Conservation (phyloP, 2,797 vertebrate species). For the Gallinago solitaria region DNA sequence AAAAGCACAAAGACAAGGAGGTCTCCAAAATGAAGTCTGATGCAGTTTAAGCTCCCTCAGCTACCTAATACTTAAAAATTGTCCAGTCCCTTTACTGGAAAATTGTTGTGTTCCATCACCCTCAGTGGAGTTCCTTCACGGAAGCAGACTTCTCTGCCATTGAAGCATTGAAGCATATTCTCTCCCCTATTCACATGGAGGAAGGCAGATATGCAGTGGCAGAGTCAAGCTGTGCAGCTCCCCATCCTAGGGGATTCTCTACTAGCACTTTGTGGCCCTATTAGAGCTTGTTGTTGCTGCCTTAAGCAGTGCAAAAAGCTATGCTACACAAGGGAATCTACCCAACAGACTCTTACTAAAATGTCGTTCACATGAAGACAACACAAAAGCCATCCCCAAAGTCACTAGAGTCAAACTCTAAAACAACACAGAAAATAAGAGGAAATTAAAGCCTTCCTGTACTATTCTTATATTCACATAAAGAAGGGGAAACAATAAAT, state of each 20-base stretch:
- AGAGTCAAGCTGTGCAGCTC: not conserved
- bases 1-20: not conserved
- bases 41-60: not conserved
- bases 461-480: not conserved
- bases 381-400: not conserved
- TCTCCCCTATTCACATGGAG: rapidly evolving
- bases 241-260: not conserved
- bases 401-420: not conserved
- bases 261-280: not conserved
- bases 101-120: not conserved
- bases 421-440: slow-evolving; percentile 16
- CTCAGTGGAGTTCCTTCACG: not conserved
- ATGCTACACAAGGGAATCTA: not conserved
- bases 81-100: not conserved
- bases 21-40: not conserved
- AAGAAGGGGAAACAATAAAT: slow-evolving; percentile 45
- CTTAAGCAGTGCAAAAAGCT: slow-evolving; percentile 42
- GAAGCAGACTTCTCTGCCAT: not conserved
- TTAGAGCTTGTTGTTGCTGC: slow-evolving; percentile 1
- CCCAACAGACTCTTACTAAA: not conserved
- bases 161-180: not conserved
- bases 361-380: not conserved
- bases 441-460: not conserved
- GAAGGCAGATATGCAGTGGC: not conserved
- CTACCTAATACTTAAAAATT: not conserved